Conservation (phyloP, 1,140 invertebrate genomes). For the Megathymus violae region DNA sequence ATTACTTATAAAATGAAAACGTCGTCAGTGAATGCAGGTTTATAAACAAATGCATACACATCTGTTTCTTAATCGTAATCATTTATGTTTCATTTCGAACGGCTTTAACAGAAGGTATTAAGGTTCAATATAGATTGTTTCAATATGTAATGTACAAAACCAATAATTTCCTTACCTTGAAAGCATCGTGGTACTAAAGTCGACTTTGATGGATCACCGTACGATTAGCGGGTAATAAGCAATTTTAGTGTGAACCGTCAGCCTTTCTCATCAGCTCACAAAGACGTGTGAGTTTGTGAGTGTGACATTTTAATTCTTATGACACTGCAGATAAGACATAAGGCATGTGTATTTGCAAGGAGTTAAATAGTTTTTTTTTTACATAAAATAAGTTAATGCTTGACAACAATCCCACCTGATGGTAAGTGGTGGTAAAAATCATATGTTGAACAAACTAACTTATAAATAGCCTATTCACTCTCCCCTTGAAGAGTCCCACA, state of each 20-base stretch:
- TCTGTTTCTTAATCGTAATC: too few species aligned
- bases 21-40: constrained; percentile 38
- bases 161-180: constrained; percentile 49
- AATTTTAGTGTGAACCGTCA: constrained; percentile 45
- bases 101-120: background rate
- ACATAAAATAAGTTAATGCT: too few species aligned
- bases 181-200: constrained; percentile 47
- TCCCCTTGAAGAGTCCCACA: too few species aligned
- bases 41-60: constrained; percentile 40
- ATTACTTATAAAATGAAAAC: too few species aligned
- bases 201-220: constrained; percentile 55
- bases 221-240: constrained; percentile 48
- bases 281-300: background rate
- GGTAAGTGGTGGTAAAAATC: too few species aligned
- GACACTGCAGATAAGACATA: background rate
- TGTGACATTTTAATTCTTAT: background rate
- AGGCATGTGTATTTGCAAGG: too few species aligned
- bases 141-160: background rate
- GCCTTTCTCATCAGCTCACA: constrained; percentile 10
- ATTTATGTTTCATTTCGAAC: too few species aligned
- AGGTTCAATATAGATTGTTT: constrained; percentile 3
- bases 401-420: too few species aligned
- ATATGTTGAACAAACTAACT: too few species aligned
- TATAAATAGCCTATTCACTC: too few species aligned
- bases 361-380: too few species aligned